Percentiles rank a stretch among this genome's conserved stretches.
These are phyloP conservation scores for Thymelicus sylvestris DNA, from an alignment of 2,888 invertebrate species.

Conservation along the genomic window DNA sequence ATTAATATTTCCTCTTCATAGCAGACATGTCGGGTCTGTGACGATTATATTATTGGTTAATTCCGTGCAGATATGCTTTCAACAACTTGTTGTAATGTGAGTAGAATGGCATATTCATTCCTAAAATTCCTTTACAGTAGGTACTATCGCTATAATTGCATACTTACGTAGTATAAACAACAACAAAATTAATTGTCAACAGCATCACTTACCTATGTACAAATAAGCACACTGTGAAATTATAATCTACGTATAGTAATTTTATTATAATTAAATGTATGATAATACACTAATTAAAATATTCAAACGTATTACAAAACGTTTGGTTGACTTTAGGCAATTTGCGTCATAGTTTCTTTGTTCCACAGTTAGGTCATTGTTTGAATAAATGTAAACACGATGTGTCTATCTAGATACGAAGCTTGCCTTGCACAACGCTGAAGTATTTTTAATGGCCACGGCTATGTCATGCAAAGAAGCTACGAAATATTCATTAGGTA, in stretches of 20 bases:
- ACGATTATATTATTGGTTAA: constrained; percentile 13
- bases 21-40: constrained; percentile 7
- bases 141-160: too few species aligned
- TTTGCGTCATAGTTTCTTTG: constrained; percentile 50
- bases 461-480: constrained; percentile 31
- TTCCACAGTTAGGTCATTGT: constrained; percentile 41
- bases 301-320: constrained; percentile 4
- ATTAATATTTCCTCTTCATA: constrained; percentile 12
- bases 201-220: background rate
- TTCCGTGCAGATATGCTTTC: constrained; percentile 9
- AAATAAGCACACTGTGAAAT: background rate
- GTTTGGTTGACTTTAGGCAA: constrained; percentile 36
- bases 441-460: constrained; percentile 33
- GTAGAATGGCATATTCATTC: background rate
- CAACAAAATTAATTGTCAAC: too few species aligned
- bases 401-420: constrained; percentile 30
- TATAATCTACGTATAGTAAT: background rate
- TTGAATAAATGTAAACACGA: constrained; percentile 36
- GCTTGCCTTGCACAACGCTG: constrained; percentile 23
- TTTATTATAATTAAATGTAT: background rate
- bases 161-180: too few species aligned
- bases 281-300: background rate
- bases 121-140: background rate
- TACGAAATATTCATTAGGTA: constrained; percentile 33
- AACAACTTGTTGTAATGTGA: constrained; percentile 20